Conservation (phyloP, 2,113 vertebrate species). For the Cisticola juncidis region DNA sequence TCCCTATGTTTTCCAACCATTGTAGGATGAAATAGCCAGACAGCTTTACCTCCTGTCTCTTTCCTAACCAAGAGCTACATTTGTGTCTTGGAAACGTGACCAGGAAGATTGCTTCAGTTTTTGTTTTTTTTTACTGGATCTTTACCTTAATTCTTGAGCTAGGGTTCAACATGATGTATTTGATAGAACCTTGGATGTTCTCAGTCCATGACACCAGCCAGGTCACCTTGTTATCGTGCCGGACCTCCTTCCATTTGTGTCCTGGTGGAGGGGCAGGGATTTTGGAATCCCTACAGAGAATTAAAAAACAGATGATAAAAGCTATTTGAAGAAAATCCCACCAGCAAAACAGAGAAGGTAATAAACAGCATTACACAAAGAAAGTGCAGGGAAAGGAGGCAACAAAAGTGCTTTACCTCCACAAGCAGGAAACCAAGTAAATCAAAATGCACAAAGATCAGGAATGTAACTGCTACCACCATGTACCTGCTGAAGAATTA, state of each 20-base stretch:
- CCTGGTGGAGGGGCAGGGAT: constrained; percentile 88
- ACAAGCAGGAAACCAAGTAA: background rate
- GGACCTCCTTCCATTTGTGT: constrained; percentile 93
- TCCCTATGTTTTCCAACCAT: background rate
- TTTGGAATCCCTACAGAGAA: constrained; percentile 85
- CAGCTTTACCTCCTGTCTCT: background rate
- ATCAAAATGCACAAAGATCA: background rate
- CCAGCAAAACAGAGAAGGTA: background rate
- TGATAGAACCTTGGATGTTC: constrained; percentile 97
- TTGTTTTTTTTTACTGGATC: background rate
- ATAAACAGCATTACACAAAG: background rate
- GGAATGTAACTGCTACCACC: background rate
- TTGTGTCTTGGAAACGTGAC: background rate
- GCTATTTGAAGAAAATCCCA: background rate
- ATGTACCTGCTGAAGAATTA: background rate
- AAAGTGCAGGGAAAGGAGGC: background rate
- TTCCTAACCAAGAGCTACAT: background rate
- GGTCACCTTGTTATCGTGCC: constrained; percentile 95
- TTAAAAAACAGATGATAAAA: background rate
- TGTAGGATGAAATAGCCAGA: background rate
- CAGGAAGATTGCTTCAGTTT: background rate
- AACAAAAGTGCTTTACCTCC: background rate
- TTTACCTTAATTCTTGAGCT: constrained; percentile 96
- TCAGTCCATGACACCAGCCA: constrained; percentile 98
- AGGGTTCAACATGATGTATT: constrained; percentile 97